A percentile compares a stretch with the other conserved stretches of the same genome.
phyloP scores from a whole-genome alignment of 2,888 invertebrate species.

The Hedya salicella region DNA sequence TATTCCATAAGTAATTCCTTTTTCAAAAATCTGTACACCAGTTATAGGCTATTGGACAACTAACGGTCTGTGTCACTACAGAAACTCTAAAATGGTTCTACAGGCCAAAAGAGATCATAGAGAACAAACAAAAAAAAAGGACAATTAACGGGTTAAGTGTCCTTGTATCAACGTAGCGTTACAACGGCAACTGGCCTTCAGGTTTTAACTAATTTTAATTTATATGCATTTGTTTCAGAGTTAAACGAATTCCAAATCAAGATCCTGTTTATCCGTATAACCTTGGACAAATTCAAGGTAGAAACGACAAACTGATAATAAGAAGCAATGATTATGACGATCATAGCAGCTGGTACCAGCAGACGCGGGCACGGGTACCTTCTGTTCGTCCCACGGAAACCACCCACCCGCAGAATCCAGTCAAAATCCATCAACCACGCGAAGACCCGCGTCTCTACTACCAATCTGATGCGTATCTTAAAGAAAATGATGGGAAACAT shows the following conservation, averaged over 20 bases:
- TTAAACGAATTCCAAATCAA: constrained; percentile 58
- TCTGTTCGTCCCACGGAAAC: constrained; percentile 56
- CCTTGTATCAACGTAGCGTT: too few relatives aligned
- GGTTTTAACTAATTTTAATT: background rate
- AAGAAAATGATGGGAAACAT: constrained; percentile 67
- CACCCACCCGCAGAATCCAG: constrained; percentile 55
- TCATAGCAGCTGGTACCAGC: constrained; percentile 68
- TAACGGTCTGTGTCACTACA: too few relatives aligned
- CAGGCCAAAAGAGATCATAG: too few relatives aligned
- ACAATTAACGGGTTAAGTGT: too few relatives aligned
- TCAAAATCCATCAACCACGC: constrained; percentile 69
- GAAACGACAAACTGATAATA: constrained; percentile 50
- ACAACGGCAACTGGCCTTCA: too few relatives aligned
- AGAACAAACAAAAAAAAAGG: too few relatives aligned
- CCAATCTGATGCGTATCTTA: constrained; percentile 75
- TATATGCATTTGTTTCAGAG: constrained; percentile 56
- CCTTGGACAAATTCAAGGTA: constrained; percentile 49
- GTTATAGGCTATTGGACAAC: too few relatives aligned
- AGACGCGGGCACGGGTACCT: constrained; percentile 59
- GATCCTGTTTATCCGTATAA: background rate
- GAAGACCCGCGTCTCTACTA: constrained; percentile 78
- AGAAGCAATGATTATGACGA: constrained; percentile 71
- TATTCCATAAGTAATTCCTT: too few relatives aligned
- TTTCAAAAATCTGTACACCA: too few relatives aligned
- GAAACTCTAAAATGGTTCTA: too few relatives aligned